Percentiles rank a stretch among this genome's conserved stretches.
phyloP scores from a whole-genome alignment of 2,888 invertebrate genomes.

The Heliconius erato region DNA sequence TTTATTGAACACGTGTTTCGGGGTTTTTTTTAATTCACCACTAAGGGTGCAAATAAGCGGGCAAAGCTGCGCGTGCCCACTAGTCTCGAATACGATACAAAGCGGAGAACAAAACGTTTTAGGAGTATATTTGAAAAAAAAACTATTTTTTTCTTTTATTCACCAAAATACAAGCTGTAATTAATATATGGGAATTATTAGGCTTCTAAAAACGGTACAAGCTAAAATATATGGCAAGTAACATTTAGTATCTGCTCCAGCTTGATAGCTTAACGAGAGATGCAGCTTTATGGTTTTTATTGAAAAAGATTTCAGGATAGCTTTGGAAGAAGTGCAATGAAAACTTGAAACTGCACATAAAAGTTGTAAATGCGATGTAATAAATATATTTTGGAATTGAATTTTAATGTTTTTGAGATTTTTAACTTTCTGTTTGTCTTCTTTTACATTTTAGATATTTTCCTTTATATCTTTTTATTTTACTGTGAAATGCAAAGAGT shows the following conservation, averaged over 20 bases:
- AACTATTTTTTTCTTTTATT: too few relatives aligned
- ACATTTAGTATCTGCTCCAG: neutral
- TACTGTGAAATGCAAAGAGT: neutral
- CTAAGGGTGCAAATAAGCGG: too few relatives aligned
- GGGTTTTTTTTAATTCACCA: too few relatives aligned
- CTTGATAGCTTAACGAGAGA: constrained; percentile 1
- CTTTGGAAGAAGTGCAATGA: constrained; percentile 26
- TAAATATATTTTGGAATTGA: constrained; percentile 12
- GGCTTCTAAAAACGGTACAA: neutral
- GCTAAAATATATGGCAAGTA: neutral
- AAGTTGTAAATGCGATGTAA: constrained; percentile 20
- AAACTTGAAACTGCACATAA: constrained; percentile 26
- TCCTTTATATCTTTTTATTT: neutral
- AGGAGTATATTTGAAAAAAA: too few relatives aligned
- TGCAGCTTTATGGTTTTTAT: constrained; percentile 21
- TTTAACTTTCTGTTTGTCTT: neutral
- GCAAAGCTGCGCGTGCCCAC: too few relatives aligned
- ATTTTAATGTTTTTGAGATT: constrained; percentile 5
- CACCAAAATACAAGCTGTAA: neutral
- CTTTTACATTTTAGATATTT: neutral
- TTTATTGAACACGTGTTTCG: too few relatives aligned
- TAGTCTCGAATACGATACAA: too few relatives aligned
- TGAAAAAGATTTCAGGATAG: constrained; percentile 19
- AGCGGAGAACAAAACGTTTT: too few relatives aligned
- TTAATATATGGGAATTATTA: neutral